phyloP scores from a whole-genome alignment of 2,113 vertebrate species.

The Toxostoma redivivum region DNA sequence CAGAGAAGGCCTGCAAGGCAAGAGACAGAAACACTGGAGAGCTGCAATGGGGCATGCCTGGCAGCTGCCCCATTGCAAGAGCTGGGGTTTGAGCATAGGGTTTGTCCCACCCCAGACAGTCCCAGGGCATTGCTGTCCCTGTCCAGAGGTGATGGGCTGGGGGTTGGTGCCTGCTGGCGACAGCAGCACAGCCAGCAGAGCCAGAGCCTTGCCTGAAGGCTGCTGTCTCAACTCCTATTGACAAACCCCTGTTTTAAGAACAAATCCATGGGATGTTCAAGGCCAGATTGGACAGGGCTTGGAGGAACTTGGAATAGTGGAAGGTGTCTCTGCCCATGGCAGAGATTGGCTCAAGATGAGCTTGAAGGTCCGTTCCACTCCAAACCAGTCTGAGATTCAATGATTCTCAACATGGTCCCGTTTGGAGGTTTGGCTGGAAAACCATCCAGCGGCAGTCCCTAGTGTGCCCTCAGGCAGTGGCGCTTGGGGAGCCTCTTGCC shows the following conservation, averaged over 20 bases:
- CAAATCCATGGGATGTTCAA: background rate
- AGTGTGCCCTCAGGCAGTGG: background rate
- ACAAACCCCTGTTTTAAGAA: background rate
- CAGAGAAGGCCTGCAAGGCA: constrained; percentile 78
- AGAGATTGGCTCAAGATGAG: background rate
- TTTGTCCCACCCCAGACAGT: background rate
- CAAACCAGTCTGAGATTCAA: background rate
- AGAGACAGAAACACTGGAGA: background rate
- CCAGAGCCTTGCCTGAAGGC: background rate
- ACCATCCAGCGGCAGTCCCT: background rate
- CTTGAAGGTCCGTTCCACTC: background rate
- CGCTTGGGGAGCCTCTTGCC: background rate
- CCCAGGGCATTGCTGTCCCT: background rate
- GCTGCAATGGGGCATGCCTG: accelerated
- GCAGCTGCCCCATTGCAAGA: background rate
- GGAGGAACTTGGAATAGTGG: background rate
- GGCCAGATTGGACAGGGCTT: background rate
- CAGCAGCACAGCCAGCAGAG: background rate
- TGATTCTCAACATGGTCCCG: background rate
- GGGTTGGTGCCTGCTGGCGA: background rate
- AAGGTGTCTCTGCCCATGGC: background rate
- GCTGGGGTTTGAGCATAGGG: background rate
- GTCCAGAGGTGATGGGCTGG: background rate
- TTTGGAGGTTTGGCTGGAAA: background rate
- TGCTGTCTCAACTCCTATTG: background rate